Percentiles rank a stretch among this genome's conserved stretches.
Evolutionary conservation across 2,888 invertebrate genomes (phyloP).

Genomic region (Cerastis rubricosa): DNA sequence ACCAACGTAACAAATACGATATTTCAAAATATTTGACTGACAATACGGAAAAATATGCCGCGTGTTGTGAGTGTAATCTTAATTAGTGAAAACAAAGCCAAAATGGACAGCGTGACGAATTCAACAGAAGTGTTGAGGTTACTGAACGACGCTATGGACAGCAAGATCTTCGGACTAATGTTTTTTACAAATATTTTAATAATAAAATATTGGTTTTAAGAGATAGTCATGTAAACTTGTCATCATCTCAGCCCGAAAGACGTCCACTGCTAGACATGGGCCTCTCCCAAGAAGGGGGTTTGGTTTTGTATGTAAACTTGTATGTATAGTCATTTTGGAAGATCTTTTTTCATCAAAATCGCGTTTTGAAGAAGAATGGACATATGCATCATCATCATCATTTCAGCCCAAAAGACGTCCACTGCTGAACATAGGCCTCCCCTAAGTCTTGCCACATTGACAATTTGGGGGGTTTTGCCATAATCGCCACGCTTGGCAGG

Average conservation of each 20-base stretch:
- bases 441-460: no score
- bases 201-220: neutral
- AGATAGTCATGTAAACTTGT: neutral
- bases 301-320: no score
- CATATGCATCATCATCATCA: no score
- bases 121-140: conserved; percentile 48
- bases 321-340: no score
- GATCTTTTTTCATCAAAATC: rapidly evolving
- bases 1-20: conserved; percentile 57
- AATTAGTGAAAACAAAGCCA: conserved; percentile 59
- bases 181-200: conserved; percentile 6
- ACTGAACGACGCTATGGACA: conserved; percentile 39
- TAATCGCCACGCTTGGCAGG: no score
- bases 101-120: conserved; percentile 61
- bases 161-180: conserved; percentile 12
- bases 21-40: conserved; percentile 60
- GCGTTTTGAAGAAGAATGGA: neutral
- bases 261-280: no score
- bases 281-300: no score
- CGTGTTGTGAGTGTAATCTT: conserved; percentile 62
- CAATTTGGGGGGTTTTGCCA: no score
- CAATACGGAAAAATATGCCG: conserved; percentile 57
- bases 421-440: no score
- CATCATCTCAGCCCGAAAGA: no score
- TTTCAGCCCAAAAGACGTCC: no score